Base-by-base conservation (phyloP, 2,797 vertebrate genomes). In the Leptatherina wallacei region DNA sequence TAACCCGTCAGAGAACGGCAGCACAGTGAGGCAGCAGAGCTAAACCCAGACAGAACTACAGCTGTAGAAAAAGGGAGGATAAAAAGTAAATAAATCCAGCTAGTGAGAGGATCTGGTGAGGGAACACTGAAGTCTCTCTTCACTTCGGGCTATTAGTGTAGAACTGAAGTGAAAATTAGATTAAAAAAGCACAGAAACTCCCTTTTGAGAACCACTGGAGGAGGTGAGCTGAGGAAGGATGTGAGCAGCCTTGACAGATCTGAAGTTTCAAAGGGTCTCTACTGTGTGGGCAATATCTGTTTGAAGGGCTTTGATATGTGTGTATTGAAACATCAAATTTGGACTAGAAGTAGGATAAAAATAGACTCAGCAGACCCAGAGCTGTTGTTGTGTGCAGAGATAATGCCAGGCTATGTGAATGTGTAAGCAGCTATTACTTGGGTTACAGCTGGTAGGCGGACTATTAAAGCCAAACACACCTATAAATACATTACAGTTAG, bases 271-370 rank as follows among this genome's bases (percentile, higher is more conserved):
- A 70, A 81, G 75, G 85, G 68, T 77, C 82, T 80, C 74, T 33
- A n/a, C 69, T 36, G 75, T 81, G 89, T 88, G 84, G 86, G 90
- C 73, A 84, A 80, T 76, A 33, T 85, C 80, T 71, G 74, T 83
- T 85, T 81, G 73, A 82, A 78, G 61, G 73, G 82, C 85, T 89
- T 85, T 91, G 88, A 92, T 92, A 89, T 89, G 80, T 69, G 59
- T 69, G 81, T 79, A 87, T 87, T 91, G 85, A 92, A 92, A 87
- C 88, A 90, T 88, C 86, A 91, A 85, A 86, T 89, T 83, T 74
- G 84, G 85, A 90, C 82, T 81, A 79, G 87, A 83, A 83, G 44
- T 58, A 0, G 22, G 71, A 75, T 85, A 90, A 81, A 91, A 88
- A 90, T 91, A 93, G 89, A 65, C 11, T 55, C 1, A 20, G 80